Percentiles rank a stretch among this genome's conserved stretches.
Conservation (phyloP, 2,113 vertebrate genomes). For the Rhizomys pruinosus region DNA sequence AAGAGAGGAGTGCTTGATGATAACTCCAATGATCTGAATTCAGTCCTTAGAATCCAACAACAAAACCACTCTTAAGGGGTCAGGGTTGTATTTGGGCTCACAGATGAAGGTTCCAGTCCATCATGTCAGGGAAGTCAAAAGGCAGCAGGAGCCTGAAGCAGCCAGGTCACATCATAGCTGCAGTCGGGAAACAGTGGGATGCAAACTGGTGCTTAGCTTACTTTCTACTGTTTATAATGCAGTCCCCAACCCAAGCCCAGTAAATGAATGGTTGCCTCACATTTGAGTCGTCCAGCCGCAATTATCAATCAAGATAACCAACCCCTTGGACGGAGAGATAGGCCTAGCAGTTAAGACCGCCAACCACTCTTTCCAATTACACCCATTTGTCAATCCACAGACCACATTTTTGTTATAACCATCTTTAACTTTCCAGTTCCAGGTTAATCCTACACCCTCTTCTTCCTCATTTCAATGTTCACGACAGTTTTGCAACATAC, state of each 20-base stretch:
- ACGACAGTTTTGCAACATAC: too few species aligned
- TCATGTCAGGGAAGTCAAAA: background rate
- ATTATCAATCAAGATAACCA: background rate
- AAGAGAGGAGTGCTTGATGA: too few species aligned
- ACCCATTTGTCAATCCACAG: too few species aligned
- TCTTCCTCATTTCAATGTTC: too few species aligned
- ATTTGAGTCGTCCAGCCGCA: background rate
- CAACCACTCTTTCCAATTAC: too few species aligned
- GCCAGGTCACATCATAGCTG: background rate
- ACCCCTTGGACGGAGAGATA: too few species aligned
- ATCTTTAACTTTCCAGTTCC: too few species aligned
- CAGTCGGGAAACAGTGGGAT: background rate
- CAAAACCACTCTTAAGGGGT: background rate
- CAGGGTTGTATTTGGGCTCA: background rate
- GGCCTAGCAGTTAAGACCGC: too few species aligned
- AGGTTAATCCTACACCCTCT: too few species aligned
- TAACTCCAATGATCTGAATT: background rate
- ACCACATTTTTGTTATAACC: too few species aligned
- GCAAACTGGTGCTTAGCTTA: background rate
- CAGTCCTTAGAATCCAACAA: background rate
- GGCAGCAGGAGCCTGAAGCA: background rate
- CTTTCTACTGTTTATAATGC: background rate
- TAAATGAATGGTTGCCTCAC: background rate
- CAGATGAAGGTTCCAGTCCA: background rate
- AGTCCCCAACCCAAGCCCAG: background rate